Conservation (phyloP, 1,140 invertebrate genomes). For the Macrotrachela quadricornifera region DNA sequence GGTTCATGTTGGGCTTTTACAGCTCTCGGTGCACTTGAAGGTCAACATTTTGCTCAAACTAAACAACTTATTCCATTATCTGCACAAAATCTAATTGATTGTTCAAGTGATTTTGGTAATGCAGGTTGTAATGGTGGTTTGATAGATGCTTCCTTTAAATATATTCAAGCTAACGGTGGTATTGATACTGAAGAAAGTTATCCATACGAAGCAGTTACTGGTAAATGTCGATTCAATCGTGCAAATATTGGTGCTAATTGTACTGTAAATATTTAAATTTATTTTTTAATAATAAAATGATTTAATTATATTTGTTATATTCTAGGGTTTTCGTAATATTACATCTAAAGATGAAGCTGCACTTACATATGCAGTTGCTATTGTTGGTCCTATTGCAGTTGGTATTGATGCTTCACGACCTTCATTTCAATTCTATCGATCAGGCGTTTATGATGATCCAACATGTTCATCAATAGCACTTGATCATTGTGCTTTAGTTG, state of each 20-base stretch:
- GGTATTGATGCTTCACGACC: neutral
- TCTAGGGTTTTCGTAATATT: too few species aligned
- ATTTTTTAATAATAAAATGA: too few species aligned
- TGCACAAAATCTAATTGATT: conserved; percentile 20
- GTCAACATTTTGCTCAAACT: neutral
- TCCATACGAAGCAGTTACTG: too few species aligned
- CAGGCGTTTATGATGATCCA: conserved; percentile 4
- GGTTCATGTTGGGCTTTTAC: too few species aligned
- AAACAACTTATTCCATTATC: conserved; percentile 13
- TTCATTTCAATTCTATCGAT: conserved; percentile 6
- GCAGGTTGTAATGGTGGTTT: conserved; percentile 82
- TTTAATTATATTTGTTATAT: too few species aligned
- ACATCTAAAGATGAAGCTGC: too few species aligned
- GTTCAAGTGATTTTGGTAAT: conserved; percentile 52
- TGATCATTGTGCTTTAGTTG: too few species aligned
- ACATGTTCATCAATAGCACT: too few species aligned
- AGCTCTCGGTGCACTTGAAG: neutral
- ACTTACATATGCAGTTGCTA: too few species aligned
- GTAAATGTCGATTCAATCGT: conserved; percentile 5
- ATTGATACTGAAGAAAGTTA: too few species aligned
- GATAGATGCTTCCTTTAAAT: conserved; percentile 68
- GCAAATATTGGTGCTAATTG: neutral
- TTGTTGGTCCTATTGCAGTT: neutral
- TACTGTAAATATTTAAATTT: too few species aligned
- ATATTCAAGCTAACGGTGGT: conserved; percentile 50